These are phyloP conservation scores for Microchirus variegatus DNA, from an alignment of 2,797 vertebrate species.

Conservation along the genomic window DNA sequence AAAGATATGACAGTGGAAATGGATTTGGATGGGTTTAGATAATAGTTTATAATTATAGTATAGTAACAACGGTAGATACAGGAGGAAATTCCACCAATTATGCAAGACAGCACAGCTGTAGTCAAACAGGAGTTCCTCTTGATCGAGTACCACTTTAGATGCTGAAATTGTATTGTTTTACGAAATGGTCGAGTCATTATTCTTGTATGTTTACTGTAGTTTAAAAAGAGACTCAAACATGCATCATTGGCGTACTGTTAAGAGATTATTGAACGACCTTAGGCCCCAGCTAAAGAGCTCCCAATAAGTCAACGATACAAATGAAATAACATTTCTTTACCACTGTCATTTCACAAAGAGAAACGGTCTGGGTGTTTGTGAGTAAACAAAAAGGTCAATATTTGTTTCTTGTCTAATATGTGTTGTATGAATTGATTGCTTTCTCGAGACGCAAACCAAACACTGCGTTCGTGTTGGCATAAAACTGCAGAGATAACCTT, in stretches of 20 bases:
- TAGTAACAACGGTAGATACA: constrained; percentile 21
- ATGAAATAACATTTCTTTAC: constrained; percentile 47
- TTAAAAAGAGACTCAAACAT: constrained; percentile 13
- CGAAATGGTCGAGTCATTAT: constrained; percentile 7
- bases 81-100: constrained; percentile 11
- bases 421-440: constrained; percentile 57
- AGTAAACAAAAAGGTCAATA: constrained; percentile 57
- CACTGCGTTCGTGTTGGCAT: constrained; percentile 41
- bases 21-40: constrained; percentile 11
- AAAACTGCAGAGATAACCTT: constrained; percentile 63
- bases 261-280: too few species aligned
- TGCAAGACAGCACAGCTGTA: constrained; percentile 40
- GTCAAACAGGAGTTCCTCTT: constrained; percentile 6
- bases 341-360: constrained; percentile 52
- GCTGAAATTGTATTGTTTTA: constrained; percentile 7
- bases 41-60: too few species aligned
- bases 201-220: constrained; percentile 21
- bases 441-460: constrained; percentile 57
- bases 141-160: constrained; percentile 14
- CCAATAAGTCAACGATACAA: constrained; percentile 50
- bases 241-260: constrained; percentile 21
- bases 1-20: constrained; percentile 24
- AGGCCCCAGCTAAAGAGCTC: constrained; percentile 6
- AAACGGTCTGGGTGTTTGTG: constrained; percentile 49
- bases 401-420: constrained; percentile 44